A percentile compares a stretch with the other conserved stretches of the same genome.
phyloP scores from a whole-genome alignment of 2,888 invertebrate genomes.

The Eupeodes latifasciatus region DNA sequence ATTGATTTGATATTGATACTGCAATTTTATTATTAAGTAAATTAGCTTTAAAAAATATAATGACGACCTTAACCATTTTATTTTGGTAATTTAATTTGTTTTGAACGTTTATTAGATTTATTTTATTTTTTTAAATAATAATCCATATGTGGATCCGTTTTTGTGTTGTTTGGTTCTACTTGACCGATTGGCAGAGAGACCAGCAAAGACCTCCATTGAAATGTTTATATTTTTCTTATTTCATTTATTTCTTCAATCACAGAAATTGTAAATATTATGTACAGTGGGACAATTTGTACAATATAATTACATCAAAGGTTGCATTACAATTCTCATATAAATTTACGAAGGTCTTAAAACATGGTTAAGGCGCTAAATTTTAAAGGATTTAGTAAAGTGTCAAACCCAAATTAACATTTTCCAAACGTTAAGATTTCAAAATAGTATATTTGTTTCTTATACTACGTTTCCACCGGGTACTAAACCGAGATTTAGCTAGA shows the following conservation, averaged over 20 bases:
- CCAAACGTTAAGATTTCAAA: too few relatives aligned
- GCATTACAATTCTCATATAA: too few relatives aligned
- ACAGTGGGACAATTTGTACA: not conserved
- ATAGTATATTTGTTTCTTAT: too few relatives aligned
- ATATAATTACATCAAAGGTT: too few relatives aligned
- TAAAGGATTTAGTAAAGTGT: too few relatives aligned
- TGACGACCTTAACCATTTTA: not conserved
- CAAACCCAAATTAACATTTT: too few relatives aligned
- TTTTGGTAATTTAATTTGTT: not conserved
- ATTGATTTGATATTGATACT: not conserved
- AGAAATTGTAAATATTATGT: not conserved
- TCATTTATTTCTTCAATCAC: not conserved
- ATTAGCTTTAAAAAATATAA: not conserved
- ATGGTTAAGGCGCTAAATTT: too few relatives aligned
- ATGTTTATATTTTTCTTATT: not conserved
- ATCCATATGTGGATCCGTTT: conserved; percentile 41
- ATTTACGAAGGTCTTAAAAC: too few relatives aligned
- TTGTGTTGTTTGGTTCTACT: conserved; percentile 51
- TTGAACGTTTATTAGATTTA: not conserved
- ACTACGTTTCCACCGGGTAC: too few relatives aligned
- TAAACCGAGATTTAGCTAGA: too few relatives aligned
- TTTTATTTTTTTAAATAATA: not conserved
- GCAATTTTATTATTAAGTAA: not conserved
- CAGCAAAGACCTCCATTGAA: not conserved
- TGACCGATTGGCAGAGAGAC: conserved; percentile 26